Evolutionary conservation across 2,888 invertebrate genomes (phyloP), one percentile per base, ranked within the genome.

Genomic region (Cataglyphis altisquamis): DNA sequence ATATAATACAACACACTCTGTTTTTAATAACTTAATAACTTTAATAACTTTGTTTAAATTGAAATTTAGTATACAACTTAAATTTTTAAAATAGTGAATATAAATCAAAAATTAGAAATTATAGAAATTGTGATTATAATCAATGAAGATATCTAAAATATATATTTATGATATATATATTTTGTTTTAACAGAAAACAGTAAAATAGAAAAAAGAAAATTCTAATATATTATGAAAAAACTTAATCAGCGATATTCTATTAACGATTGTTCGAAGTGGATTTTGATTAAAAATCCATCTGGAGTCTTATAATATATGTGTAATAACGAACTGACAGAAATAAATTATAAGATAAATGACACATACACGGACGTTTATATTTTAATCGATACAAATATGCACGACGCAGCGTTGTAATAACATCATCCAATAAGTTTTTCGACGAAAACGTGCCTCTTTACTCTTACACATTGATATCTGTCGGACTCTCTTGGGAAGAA

Each of bases 401-500:
- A 73, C 57, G 82, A 78, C 41, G 68, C 29, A 41, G 64, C 72
- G 78, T 39, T 60, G 64, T 72, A 78, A 74, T 82, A 36, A 36
- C 10, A 32, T 82, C 32, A 45, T 45, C 15, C 67, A 70, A 80
- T 80, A 36, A 70, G 25, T 70, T 75, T 82, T 68, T 48, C 41
- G 36, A 62, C 63, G 15, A 4, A 5, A 48, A 39, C 66, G 55
- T 64, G 62, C 48, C 64, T 82, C 83, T 89, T 83, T 82, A 68
- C 86, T 84, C 86, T 68, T 84, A 68, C 72, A 68, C 48, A 83
- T 48, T 78, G 86, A 87, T 84, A 84, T 89, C 85, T 86, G 83
- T 83, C 86, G 60, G 83, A 67, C 55, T 84, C 86, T 72, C 84
- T n/a, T 8, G 52, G 52, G 86, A 88, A 87, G 84, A 87, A 90